Conservation (phyloP, 2,797 vertebrate genomes). For the Acipenser ruthenus region DNA sequence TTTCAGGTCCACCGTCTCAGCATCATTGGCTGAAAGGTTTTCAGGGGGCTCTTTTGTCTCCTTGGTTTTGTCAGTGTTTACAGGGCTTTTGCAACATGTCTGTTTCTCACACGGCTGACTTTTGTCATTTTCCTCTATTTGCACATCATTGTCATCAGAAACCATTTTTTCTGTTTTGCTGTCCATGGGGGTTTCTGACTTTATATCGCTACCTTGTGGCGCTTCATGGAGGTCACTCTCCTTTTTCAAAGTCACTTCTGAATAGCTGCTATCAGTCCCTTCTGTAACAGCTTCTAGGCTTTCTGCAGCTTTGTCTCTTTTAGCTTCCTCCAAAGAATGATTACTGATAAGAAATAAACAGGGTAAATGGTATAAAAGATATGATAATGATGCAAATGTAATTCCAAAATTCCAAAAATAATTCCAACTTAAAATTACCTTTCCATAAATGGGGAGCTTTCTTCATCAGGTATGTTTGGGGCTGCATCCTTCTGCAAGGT, state of each 20-base stretch:
- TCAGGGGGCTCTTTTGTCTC: slow-evolving; percentile 4
- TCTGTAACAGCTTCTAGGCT: neutral
- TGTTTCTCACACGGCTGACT: slow-evolving; percentile 21
- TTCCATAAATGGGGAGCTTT: no score
- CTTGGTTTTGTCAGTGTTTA: slow-evolving; percentile 9
- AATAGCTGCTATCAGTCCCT: neutral
- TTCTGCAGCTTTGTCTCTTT: neutral
- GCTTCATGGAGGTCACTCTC: neutral
- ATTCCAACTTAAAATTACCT: no score
- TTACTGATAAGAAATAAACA: no score
- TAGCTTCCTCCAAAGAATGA: neutral
- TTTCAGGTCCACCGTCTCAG: neutral
- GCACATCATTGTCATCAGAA: slow-evolving; percentile 24
- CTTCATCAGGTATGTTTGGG: no score
- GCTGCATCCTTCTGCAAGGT: no score
- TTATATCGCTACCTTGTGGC: neutral
- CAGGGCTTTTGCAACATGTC: slow-evolving; percentile 26
- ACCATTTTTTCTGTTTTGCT: slow-evolving; percentile 11
- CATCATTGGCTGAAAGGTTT: slow-evolving; percentile 12
- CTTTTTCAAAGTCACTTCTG: neutral
- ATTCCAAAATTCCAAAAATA: no score
- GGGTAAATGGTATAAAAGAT: no score
- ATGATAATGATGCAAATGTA: no score
- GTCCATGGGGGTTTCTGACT: neutral
- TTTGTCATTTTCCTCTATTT: slow-evolving; percentile 32